Percentiles rank a stretch among this genome's conserved stretches.
These are phyloP conservation scores for Adelges cooleyi DNA, from an alignment of 1,140 invertebrate genomes.

Conservation along the genomic window DNA sequence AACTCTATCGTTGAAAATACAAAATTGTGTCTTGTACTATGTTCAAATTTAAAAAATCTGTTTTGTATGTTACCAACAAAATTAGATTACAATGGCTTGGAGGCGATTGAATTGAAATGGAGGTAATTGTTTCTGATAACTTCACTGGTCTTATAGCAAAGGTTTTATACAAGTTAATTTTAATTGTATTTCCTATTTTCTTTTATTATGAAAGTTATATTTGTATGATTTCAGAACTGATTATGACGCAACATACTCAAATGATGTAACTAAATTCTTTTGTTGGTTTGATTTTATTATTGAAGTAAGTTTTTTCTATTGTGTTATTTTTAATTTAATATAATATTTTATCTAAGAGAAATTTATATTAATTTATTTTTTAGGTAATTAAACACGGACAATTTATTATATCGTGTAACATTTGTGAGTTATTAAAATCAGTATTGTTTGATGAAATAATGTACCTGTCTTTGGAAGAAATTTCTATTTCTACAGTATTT, in stretches of 20 bases:
- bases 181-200: not conserved
- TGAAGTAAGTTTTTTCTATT: not conserved
- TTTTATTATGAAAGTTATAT: not conserved
- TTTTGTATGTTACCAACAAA: not conserved
- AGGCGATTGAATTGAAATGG: conserved; percentile 15
- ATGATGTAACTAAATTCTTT: conserved; percentile 18
- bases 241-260: conserved; percentile 16
- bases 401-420: not conserved
- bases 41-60: conserved; percentile 1
- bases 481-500: not conserved
- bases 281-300: conserved; percentile 10
- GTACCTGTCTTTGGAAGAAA: not conserved
- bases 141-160: not conserved
- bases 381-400: not conserved
- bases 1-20: not conserved
- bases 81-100: conserved; percentile 15
- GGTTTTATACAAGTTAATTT: not conserved
- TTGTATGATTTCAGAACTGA: not conserved
- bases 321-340: no score
- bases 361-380: not conserved
- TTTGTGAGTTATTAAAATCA: conserved; percentile 8
- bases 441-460: conserved; percentile 7
- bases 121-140: not conserved
- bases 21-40: not conserved
- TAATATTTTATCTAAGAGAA: no score